Conservation (phyloP, 2,113 vertebrate species). For the Trachemys scripta region DNA sequence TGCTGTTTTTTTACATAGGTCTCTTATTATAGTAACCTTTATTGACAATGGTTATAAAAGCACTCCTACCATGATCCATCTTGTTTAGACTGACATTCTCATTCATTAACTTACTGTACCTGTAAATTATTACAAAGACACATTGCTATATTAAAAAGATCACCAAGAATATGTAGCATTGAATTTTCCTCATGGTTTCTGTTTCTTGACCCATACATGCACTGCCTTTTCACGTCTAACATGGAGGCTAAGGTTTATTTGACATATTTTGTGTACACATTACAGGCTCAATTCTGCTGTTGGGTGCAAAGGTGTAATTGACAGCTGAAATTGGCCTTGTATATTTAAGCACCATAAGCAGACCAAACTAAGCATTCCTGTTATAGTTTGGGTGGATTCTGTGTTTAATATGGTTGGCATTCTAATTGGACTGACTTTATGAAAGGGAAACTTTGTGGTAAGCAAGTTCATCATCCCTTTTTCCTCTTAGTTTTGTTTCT, state of each 20-base stretch:
- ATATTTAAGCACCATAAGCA: not conserved
- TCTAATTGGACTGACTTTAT: not conserved
- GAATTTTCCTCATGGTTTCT: not conserved
- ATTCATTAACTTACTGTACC: slow-evolving; percentile 10
- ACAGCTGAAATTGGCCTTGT: not conserved
- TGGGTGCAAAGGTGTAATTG: not conserved
- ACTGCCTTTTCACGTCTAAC: not conserved
- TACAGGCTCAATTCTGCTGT: not conserved
- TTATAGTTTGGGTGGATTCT: not conserved
- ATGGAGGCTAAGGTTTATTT: not conserved
- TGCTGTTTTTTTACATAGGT: not conserved
- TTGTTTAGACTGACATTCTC: slow-evolving; percentile 25
- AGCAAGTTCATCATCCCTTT: not conserved
- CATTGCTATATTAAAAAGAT: slow-evolving; percentile 16
- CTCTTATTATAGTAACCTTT: not conserved
- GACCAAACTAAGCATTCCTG: not conserved
- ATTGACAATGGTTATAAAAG: slow-evolving; percentile 5
- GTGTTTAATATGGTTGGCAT: not conserved
- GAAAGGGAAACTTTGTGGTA: not conserved
- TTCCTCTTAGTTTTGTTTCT: not conserved
- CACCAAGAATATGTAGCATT: not conserved
- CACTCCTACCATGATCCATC: not conserved
- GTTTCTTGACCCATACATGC: not conserved
- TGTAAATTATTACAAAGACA: slow-evolving; percentile 2
- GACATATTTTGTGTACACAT: not conserved